Conservation (phyloP, 2,797 vertebrate genomes). For the Pteropus rufus region DNA sequence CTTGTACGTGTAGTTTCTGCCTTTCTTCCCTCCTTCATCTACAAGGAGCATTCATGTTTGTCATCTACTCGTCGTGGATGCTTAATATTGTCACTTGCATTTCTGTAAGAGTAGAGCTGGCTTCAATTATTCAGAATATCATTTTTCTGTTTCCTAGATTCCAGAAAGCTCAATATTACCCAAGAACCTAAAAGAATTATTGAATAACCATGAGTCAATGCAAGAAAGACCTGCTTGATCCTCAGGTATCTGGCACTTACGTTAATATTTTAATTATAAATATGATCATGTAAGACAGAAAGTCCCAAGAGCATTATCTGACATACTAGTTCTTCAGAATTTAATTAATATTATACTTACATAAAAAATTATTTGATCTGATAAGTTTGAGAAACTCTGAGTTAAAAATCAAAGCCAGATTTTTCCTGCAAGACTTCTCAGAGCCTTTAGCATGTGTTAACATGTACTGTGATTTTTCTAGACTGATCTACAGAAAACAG, state of each 20-base stretch:
- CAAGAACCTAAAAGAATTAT: not conserved
- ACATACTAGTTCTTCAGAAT: not conserved
- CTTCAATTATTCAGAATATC: not conserved
- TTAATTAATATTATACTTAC: not conserved
- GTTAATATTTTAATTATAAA: slow-evolving; percentile 22
- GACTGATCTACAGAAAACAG: not conserved
- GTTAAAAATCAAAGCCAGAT: slow-evolving; percentile 31
- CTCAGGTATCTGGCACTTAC: not conserved
- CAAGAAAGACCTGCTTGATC: not conserved
- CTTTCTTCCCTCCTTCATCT: not conserved
- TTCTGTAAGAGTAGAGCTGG: not conserved
- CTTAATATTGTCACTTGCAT: not conserved
- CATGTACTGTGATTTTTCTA: not conserved
- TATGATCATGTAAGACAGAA: not conserved
- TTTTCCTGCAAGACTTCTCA: not conserved
- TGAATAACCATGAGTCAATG: not conserved
- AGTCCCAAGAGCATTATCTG: not conserved
- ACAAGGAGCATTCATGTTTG: not conserved
- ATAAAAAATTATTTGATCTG: not conserved
- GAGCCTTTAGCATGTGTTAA: not conserved
- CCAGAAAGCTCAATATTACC: not conserved
- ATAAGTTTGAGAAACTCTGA: not conserved
- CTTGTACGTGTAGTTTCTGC: not conserved
- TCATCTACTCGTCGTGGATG: not conserved
- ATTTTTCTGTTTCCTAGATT: not conserved